Evolutionary conservation across 2,113 vertebrate species (phyloP).

Genomic region (Vombatus ursinus): DNA sequence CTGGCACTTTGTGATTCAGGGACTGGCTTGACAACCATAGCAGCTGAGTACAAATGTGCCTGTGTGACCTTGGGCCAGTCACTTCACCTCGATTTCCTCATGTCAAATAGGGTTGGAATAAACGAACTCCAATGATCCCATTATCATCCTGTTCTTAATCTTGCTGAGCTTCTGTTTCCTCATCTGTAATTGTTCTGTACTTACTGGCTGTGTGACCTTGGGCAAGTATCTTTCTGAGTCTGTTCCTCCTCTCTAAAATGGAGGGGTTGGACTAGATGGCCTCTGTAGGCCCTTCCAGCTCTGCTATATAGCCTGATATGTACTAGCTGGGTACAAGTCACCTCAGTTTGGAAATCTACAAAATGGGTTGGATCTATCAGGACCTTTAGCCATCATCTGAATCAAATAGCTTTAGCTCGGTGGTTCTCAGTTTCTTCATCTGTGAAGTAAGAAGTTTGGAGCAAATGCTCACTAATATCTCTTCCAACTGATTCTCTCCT

Average conservation of each 20-base stretch:
- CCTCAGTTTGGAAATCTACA: neutral
- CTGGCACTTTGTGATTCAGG: no score
- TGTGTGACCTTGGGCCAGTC: neutral
- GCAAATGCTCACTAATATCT: neutral
- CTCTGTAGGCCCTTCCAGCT: neutral
- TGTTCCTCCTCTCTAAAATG: neutral
- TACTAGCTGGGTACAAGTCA: neutral
- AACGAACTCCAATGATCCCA: no score
- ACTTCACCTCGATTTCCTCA: neutral
- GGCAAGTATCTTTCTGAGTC: neutral
- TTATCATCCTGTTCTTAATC: no score
- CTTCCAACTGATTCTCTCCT: neutral
- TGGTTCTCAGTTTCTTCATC: neutral
- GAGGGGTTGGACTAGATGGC: neutral
- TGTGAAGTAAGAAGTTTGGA: no score
- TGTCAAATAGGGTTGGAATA: no score
- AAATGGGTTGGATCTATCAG: neutral
- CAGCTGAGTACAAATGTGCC: neutral
- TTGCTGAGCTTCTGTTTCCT: no score
- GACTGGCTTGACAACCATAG: no score
- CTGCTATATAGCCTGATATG: neutral
- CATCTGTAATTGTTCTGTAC: neutral
- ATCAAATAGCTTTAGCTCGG: neutral
- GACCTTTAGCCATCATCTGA: neutral
- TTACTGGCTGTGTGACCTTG: neutral